These are phyloP conservation scores for Drosophila robusta DNA, from an alignment of 2,888 invertebrate genomes.

Conservation along the genomic window DNA sequence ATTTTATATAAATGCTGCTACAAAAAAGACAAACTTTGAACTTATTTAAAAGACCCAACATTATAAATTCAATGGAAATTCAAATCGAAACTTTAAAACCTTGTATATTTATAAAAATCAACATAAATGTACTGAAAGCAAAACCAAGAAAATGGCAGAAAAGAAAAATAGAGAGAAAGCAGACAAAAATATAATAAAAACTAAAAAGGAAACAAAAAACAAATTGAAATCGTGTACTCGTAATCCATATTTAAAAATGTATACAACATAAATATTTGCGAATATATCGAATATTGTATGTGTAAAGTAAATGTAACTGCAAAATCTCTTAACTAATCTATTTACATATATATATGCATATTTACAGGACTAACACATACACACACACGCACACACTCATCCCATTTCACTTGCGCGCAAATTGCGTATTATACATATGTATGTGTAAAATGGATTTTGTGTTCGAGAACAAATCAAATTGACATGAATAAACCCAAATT, in stretches of 20 bases:
- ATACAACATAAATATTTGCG: constrained; percentile 67
- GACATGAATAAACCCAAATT: constrained; percentile 73
- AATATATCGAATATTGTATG: constrained; percentile 58
- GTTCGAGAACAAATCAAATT: constrained; percentile 57
- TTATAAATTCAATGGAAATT: constrained; percentile 11
- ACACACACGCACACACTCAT: constrained; percentile 17
- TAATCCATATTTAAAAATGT: constrained; percentile 56
- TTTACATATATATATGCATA: constrained; percentile 47
- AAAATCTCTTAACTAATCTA: constrained; percentile 60
- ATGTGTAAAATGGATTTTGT: constrained; percentile 58
- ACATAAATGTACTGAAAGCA: constrained; percentile 38
- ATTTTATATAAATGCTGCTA: constrained; percentile 43
- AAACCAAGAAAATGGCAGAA: background rate
- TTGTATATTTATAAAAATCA: constrained; percentile 47
- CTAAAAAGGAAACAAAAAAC: constrained; percentile 17
- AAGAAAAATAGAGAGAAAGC: constrained; percentile 30
- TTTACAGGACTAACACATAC: constrained; percentile 46
- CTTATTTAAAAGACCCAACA: constrained; percentile 11
- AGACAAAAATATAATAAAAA: constrained; percentile 16
- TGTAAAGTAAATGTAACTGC: constrained; percentile 73
- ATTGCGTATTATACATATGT: constrained; percentile 21
- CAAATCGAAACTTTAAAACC: constrained; percentile 32
- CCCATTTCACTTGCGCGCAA: background rate
- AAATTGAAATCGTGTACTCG: constrained; percentile 48
- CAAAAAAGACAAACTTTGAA: constrained; percentile 13